These are phyloP conservation scores for Steinernema feltiae DNA, from an alignment of 1,140 invertebrate genomes.

Conservation along the genomic window DNA sequence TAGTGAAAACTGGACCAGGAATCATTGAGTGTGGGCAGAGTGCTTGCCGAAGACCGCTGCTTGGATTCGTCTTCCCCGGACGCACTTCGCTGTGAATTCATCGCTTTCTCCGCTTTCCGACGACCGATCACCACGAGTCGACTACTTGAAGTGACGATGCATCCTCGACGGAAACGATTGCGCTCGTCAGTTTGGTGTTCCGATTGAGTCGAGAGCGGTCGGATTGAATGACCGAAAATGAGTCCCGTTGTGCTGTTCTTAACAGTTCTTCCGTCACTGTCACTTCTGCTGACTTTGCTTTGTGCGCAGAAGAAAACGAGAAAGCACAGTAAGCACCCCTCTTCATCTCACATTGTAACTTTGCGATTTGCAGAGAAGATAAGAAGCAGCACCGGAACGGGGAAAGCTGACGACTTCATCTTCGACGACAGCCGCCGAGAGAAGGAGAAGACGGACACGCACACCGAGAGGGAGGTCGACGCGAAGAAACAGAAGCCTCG, in stretches of 20 bases:
- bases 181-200: too few species aligned
- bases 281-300: background rate
- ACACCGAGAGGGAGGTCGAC: background rate
- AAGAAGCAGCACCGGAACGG: too few species aligned
- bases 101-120: background rate
- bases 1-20: background rate
- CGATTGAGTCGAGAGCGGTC: too few species aligned
- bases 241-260: background rate
- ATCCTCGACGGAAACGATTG: too few species aligned
- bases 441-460: background rate
- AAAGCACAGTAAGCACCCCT: too few species aligned
- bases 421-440: background rate
- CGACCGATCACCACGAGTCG: background rate
- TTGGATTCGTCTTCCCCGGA: background rate
- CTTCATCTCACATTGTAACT: too few species aligned
- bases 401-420: background rate
- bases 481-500: too few species aligned
- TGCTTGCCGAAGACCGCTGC: background rate
- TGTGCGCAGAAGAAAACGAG: too few species aligned
- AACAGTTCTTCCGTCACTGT: background rate
- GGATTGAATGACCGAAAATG: background rate
- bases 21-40: background rate
- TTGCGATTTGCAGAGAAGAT: too few species aligned
- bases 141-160: background rate
- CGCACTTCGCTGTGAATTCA: background rate